These are phyloP conservation scores for Euplexia lucipara DNA, from an alignment of 2,888 invertebrate species.

Conservation along the genomic window DNA sequence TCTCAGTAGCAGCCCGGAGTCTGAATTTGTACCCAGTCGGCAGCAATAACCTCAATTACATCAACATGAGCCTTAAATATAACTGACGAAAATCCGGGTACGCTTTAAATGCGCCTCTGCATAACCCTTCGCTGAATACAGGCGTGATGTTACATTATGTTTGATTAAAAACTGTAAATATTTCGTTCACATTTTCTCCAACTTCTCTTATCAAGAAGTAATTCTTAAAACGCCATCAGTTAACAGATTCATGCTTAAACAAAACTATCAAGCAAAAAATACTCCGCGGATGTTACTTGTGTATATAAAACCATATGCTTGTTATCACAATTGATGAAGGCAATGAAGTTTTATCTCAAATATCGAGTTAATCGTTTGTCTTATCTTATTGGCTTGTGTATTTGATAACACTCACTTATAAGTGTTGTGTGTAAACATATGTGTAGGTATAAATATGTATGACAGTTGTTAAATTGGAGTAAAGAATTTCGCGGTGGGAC, in stretches of 20 bases:
- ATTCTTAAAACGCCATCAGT: neutral
- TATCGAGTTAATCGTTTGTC: constrained; percentile 54
- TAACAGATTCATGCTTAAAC: neutral
- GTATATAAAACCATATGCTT: neutral
- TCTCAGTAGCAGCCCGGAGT: too few relatives aligned
- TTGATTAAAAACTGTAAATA: neutral
- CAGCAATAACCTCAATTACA: too few relatives aligned
- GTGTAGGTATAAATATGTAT: constrained; percentile 30
- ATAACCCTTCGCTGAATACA: too few relatives aligned
- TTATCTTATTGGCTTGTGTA: constrained; percentile 57
- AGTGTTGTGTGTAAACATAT: constrained; percentile 33
- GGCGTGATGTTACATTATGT: neutral
- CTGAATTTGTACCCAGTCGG: too few relatives aligned
- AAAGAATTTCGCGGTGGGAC: constrained; percentile 8
- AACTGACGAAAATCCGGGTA: too few relatives aligned
- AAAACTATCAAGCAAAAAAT: neutral
- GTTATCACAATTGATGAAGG: constrained; percentile 31
- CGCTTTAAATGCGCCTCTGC: too few relatives aligned
- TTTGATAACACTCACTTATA: constrained; percentile 47
- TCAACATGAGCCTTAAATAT: too few relatives aligned
- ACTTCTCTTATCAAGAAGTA: neutral
- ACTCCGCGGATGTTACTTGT: neutral
- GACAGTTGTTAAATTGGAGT: constrained; percentile 23
- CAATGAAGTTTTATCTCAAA: constrained; percentile 51
- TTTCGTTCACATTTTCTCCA: neutral